phyloP scores from a whole-genome alignment of 2,113 vertebrate genomes.

The Myotis yumanensis region DNA sequence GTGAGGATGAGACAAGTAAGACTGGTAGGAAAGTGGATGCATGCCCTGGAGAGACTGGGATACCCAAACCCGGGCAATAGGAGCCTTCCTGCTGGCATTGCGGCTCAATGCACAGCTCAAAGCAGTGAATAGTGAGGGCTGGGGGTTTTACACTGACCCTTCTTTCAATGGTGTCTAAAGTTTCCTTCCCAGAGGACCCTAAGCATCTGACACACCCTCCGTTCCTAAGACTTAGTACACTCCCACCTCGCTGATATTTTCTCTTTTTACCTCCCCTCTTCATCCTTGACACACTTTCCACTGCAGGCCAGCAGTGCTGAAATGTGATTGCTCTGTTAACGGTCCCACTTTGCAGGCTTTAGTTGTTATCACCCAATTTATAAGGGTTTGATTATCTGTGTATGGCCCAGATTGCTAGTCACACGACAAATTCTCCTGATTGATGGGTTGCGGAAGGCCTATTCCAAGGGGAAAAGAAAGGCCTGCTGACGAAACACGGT shows the following conservation, averaged over 20 bases:
- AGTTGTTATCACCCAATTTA: conserved; percentile 60
- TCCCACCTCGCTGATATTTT: neutral
- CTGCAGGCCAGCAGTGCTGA: conserved; percentile 7
- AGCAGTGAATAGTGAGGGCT: accelerated
- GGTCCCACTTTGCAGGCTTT: conserved; percentile 39
- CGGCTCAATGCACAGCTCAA: neutral
- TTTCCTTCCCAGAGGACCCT: neutral
- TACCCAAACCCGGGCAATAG: neutral
- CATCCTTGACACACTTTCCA: neutral
- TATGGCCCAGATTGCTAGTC: conserved; percentile 51
- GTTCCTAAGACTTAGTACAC: neutral
- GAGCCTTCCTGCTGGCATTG: neutral
- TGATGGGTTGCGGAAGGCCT: conserved; percentile 45
- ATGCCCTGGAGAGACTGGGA: neutral
- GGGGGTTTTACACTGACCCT: neutral
- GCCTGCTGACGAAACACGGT: conserved; percentile 14
- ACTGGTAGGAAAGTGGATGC: neutral
- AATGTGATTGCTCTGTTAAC: conserved; percentile 41
- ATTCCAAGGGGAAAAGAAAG: conserved; percentile 2
- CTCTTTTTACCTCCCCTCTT: neutral
- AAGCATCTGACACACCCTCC: neutral
- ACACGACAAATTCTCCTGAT: conserved; percentile 62
- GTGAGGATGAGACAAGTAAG: neutral
- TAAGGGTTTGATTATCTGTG: conserved; percentile 56
- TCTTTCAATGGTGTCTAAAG: neutral